Evolutionary conservation across 2,888 invertebrate species (phyloP).

Genomic region (Notodonta dromedarius): DNA sequence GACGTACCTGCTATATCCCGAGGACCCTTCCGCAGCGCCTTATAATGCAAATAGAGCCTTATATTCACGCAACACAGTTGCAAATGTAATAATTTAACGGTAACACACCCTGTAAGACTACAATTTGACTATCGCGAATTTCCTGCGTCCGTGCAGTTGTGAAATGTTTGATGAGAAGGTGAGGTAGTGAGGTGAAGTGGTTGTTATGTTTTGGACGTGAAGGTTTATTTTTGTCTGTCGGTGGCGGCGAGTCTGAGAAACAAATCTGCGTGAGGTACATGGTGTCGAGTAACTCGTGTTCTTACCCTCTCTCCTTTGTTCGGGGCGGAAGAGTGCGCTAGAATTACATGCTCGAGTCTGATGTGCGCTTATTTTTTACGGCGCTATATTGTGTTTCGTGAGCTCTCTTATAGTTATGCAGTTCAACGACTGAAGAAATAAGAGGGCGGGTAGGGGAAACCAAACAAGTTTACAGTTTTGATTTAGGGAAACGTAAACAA

Average conservation of each 20-base stretch:
- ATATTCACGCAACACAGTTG: constrained; percentile 76
- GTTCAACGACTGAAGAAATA: constrained; percentile 81
- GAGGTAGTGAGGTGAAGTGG: constrained; percentile 55
- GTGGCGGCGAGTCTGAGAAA: constrained; percentile 69
- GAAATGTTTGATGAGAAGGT: constrained; percentile 63
- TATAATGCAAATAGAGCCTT: constrained; percentile 76
- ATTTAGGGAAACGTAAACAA: constrained; percentile 39
- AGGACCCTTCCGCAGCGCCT: constrained; percentile 67
- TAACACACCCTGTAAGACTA: constrained; percentile 81
- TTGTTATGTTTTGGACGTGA: constrained; percentile 55
- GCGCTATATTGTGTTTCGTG: constrained; percentile 80
- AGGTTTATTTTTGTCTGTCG: constrained; percentile 63
- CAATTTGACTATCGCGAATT: constrained; percentile 85
- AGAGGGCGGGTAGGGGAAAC: constrained; percentile 71
- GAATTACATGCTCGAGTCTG: constrained; percentile 84
- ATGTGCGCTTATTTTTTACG: constrained; percentile 84
- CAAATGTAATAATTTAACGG: constrained; percentile 79
- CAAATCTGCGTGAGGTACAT: constrained; percentile 83
- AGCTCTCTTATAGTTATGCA: constrained; percentile 77
- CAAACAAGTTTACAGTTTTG: constrained; percentile 73
- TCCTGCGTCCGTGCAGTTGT: constrained; percentile 67
- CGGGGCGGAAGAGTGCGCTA: constrained; percentile 84
- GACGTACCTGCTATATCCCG: constrained; percentile 72
- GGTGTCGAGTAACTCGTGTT: constrained; percentile 85
- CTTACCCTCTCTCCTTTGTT: constrained; percentile 84